Evolutionary conservation across 2,888 invertebrate species (phyloP).

Genomic region (Drosophila aldrichi): DNA sequence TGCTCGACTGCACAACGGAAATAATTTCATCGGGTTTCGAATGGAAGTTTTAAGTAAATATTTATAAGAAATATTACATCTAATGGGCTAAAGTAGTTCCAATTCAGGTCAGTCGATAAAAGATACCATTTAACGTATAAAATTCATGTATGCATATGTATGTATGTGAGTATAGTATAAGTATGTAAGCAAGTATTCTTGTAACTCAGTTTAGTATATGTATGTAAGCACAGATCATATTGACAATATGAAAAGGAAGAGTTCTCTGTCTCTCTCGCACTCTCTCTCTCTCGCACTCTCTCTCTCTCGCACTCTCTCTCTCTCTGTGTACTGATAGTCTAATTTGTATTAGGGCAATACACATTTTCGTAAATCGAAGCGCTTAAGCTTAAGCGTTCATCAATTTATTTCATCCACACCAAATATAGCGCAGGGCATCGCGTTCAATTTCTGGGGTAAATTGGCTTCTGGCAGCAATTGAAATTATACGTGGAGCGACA

Average conservation of each 20-base stretch:
- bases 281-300: no score
- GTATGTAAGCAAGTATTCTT: no score
- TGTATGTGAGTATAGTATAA: no score
- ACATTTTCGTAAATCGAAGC: background rate
- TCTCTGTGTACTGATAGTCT: no score
- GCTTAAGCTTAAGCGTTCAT: background rate
- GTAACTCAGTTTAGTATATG: background rate
- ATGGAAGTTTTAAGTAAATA: slow-evolving; percentile 55
- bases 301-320: no score
- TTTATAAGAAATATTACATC: slow-evolving; percentile 49
- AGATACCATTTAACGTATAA: background rate
- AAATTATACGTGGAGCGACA: slow-evolving; percentile 41
- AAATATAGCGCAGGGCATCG: slow-evolving; percentile 10
- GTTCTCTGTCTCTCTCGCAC: no score
- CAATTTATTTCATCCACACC: slow-evolving; percentile 18
- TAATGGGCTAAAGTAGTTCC: slow-evolving; percentile 27
- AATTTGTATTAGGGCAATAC: background rate
- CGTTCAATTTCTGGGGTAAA: slow-evolving; percentile 30
- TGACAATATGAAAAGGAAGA: no score
- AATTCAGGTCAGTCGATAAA: slow-evolving; percentile 19
- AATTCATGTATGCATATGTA: no score
- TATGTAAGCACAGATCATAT: no score
- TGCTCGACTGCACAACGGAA: slow-evolving; percentile 16
- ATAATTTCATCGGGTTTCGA: slow-evolving; percentile 21
- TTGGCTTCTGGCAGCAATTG: slow-evolving; percentile 41